Evolutionary conservation across 2,113 vertebrate genomes (phyloP), one percentile per base, ranked within the genome.

Genomic region (Panthera uncia): DNA sequence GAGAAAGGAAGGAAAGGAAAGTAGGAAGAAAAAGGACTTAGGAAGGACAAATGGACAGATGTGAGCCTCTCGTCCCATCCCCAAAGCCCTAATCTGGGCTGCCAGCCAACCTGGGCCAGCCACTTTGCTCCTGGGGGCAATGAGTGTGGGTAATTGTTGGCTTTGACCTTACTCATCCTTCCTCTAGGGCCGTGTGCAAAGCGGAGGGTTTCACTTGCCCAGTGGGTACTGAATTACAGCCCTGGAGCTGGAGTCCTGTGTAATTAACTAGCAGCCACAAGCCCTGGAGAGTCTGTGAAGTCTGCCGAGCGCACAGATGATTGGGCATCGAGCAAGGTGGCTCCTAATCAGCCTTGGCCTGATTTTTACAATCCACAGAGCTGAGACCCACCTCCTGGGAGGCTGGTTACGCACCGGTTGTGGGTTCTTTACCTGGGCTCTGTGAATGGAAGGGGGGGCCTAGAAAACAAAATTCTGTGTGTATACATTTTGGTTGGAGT

Each of bases 141-240:
- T 5, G 31, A 61, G 79, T 68, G 81, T 83, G 79, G 83, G 50
- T 74, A 82, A 95, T 97, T 92, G 78, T 11, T 0, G 4, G 63
- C 69, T 82, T 57, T 14, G 33, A 92, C 76, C 76, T 94, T 81
- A 81, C 71, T 93, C 90, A 78, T 69, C 41, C 31, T 85, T 74
- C 94, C 94, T 93, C 25, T 1, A 25, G 41, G 96, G 92, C 95
- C 13, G 68, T 96, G 95, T 69, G 95, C 94, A 97, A 89, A 97
- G 89, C 10, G 1, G 79, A 95, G 71, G n/a, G 84, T 89, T 97
- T 97, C 97, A 57, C 95, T 78, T 97, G 97, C 97, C 95, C 94
- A 81, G 95, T 95, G 96, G 97, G 95, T 84, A 91, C 88, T 92
- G 89, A 97, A 96, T 98, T 96, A 97, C 41, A 92, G 92, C 79